Base-by-base conservation (phyloP, 2,113 vertebrate species). In the Forbesichthys papilliferus region DNA sequence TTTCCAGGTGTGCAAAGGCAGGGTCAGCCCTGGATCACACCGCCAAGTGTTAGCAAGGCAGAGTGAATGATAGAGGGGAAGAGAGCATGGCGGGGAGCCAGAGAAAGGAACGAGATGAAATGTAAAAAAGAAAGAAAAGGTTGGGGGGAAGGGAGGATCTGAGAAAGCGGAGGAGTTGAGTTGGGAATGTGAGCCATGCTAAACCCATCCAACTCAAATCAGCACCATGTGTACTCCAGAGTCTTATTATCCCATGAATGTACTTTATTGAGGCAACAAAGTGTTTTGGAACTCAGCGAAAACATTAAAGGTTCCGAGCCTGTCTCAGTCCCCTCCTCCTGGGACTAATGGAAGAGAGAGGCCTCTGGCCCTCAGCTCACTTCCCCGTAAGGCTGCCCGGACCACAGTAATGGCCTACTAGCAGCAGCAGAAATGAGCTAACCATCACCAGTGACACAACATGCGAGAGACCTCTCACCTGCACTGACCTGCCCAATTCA, bases 181-280 rank as follows among this genome's bases (percentile, higher is more conserved):
- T 76, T 74, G 79, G 80, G 83, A 88, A 88, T 81, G 86, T 49
- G 88, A 84, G 87, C 81, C 89, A 88, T 86, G 88, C 71, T 87
- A 88, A 92, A 93, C 88, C 86, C 92, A 93, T 95, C 91, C 84
- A 85, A 83, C 66, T 7, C 48, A 84, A 95, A 96, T 69, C 87
- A 94, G 89, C 66, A 92, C 92, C 95, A 94, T 89, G 90, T 94
- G 95, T 86, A 84, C 90, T 91, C 69, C 66, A 84, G 90, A 90
- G 62, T 81, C 91, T 68, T 62, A 84, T 91, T 91, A 75, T 92
- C 80, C 94, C 88, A 88, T 86, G 94, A 95, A 93, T 88, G 91
- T 93, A 85, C 90, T 91, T 94, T 95, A 94, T 94, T 93, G 89
- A 91, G 84, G 91, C 88, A 88, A 92, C 81, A 83, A 90, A 91